Percentiles rank a stretch among this genome's conserved stretches.
These are phyloP conservation scores for Tridacna crocea DNA, from an alignment of 2,888 invertebrate species.

Conservation along the genomic window DNA sequence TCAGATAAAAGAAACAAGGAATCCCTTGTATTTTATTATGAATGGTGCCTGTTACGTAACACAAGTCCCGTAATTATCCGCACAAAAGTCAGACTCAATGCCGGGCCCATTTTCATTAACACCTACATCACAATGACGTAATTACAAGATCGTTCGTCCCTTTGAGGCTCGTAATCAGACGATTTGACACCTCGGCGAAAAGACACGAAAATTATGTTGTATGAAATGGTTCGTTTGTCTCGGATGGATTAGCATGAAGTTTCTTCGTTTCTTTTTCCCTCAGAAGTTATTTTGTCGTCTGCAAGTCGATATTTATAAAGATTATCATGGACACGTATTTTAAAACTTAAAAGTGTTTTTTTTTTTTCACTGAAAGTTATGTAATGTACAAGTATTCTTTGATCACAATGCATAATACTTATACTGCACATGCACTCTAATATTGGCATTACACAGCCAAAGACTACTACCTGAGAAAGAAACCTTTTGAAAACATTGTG, in stretches of 20 bases:
- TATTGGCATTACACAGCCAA: no score
- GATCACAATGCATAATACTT: no score
- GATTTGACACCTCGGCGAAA: conserved; percentile 21
- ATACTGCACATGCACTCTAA: no score
- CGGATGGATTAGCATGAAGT: conserved; percentile 9
- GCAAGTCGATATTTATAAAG: neutral
- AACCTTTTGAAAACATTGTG: no score
- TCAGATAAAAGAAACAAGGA: conserved; percentile 5
- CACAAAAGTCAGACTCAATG: conserved; percentile 28
- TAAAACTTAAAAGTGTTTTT: no score
- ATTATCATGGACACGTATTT: no score
- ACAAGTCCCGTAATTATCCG: conserved; percentile 17
- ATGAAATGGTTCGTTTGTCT: conserved; percentile 20
- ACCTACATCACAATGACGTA: conserved; percentile 33
- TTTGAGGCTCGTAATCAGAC: conserved; percentile 34
- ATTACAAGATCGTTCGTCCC: conserved; percentile 23
- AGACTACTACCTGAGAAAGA: no score
- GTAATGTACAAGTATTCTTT: no score
- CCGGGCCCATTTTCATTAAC: conserved; percentile 34
- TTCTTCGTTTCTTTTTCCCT: no score
- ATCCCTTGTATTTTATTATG: neutral
- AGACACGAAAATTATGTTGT: conserved; percentile 23
- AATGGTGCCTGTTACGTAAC: conserved; percentile 11
- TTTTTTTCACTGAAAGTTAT: no score
- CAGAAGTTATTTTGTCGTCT: no score